Conservation (phyloP, 2,888 invertebrate species). For the Acholoe squamosa region DNA sequence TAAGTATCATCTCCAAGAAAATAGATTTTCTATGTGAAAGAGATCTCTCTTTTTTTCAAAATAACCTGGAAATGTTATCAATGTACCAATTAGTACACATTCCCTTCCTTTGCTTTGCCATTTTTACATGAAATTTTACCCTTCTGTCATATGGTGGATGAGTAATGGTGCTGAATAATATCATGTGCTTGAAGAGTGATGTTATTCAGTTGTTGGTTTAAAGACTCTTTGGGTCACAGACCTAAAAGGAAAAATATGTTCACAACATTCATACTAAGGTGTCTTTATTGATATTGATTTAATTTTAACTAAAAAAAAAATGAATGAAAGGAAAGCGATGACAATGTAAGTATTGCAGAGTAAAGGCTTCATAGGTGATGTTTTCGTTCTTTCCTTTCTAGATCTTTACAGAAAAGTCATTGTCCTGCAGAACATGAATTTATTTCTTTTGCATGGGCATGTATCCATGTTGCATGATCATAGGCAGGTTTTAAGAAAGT, state of each 20-base stretch:
- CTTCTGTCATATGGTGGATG: neutral
- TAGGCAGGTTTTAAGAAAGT: neutral
- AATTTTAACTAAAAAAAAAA: slow-evolving; percentile 3
- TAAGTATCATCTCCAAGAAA: too few species aligned
- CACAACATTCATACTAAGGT: neutral
- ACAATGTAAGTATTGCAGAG: slow-evolving; percentile 57
- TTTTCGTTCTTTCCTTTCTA: neutral
- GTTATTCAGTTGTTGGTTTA: neutral
- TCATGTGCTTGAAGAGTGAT: neutral
- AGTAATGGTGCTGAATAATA: neutral
- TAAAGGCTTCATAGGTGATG: slow-evolving; percentile 9
- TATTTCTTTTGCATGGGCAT: slow-evolving; percentile 46
- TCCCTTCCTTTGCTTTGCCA: too few species aligned
- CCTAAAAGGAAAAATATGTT: neutral
- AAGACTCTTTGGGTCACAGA: neutral
- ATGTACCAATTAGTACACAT: too few species aligned
- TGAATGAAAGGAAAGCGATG: slow-evolving; percentile 56
- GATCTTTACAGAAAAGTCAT: neutral
- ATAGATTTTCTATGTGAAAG: too few species aligned
- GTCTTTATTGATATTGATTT: slow-evolving; percentile 29
- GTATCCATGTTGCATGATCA: neutral
- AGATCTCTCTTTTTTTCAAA: too few species aligned
- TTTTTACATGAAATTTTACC: neutral
- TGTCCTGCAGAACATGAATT: neutral
- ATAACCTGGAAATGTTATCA: too few species aligned